These are phyloP conservation scores for Siniperca undulata DNA, from an alignment of 2,797 vertebrate species.

Conservation along the genomic window DNA sequence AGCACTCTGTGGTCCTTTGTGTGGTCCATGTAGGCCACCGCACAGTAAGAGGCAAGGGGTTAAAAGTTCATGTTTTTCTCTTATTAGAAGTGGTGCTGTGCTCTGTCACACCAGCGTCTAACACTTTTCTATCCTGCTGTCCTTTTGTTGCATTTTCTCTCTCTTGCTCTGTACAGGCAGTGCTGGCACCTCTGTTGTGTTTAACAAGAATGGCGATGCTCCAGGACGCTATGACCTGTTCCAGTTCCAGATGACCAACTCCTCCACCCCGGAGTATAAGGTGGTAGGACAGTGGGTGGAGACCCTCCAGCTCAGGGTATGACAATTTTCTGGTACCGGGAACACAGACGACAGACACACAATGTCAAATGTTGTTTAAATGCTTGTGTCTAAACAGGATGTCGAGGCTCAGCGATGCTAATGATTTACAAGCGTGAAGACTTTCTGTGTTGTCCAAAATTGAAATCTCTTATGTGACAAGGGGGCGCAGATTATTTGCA, in stretches of 20 bases:
- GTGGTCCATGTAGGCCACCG: slow-evolving; percentile 30
- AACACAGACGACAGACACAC: background rate
- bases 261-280: slow-evolving; percentile 89
- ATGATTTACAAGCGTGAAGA: background rate
- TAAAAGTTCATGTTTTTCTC: slow-evolving; percentile 45
- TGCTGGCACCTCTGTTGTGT: slow-evolving; percentile 94
- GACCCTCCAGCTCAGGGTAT: slow-evolving; percentile 94
- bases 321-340: slow-evolving; percentile 58
- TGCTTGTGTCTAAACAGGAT: slow-evolving; percentile 8
- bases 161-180: slow-evolving; percentile 87
- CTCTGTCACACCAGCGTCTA: slow-evolving; percentile 23
- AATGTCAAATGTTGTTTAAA: slow-evolving; percentile 23
- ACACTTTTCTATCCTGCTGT: slow-evolving; percentile 27
- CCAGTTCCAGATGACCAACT: slow-evolving; percentile 95
- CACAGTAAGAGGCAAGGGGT: slow-evolving; percentile 41
- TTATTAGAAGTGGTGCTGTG: slow-evolving; percentile 24
- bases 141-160: slow-evolving; percentile 25
- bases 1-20: slow-evolving; percentile 13
- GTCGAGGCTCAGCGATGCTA: slow-evolving; percentile 2
- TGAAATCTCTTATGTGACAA: slow-evolving; percentile 37
- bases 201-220: slow-evolving; percentile 97
- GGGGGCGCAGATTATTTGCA: slow-evolving; percentile 46
- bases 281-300: slow-evolving; percentile 96
- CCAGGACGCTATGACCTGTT: slow-evolving; percentile 98
- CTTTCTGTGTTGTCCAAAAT: slow-evolving; percentile 38